These are phyloP conservation scores for Archaeoteleia sp. DNA, from an alignment of 2,888 invertebrate genomes.

Conservation along the genomic window DNA sequence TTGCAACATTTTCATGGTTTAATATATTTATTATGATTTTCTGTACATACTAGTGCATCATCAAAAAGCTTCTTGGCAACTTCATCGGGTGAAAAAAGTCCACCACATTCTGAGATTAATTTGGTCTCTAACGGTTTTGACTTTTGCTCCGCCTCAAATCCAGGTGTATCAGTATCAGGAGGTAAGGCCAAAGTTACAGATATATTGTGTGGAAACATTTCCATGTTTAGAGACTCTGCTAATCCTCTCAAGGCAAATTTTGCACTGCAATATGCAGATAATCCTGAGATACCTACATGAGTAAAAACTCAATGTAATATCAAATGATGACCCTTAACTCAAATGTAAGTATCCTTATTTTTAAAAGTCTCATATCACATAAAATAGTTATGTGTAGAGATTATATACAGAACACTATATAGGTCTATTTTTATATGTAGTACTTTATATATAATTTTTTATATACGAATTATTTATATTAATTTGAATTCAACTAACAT, in stretches of 20 bases:
- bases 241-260: constrained; percentile 97
- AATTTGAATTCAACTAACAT: too few relatives aligned
- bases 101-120: constrained; percentile 87
- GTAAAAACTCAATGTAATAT: too few relatives aligned
- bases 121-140: constrained; percentile 92
- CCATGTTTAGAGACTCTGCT: constrained; percentile 96
- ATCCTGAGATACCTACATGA: constrained; percentile 94
- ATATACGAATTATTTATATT: too few relatives aligned
- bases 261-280: constrained; percentile 91
- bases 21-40: too few relatives aligned
- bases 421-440: too few relatives aligned
- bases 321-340: too few relatives aligned
- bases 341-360: too few relatives aligned
- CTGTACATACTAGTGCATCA: constrained; percentile 87
- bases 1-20: too few relatives aligned
- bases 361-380: too few relatives aligned
- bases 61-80: constrained; percentile 87
- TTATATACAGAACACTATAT: too few relatives aligned
- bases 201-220: constrained; percentile 88
- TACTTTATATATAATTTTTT: too few relatives aligned
- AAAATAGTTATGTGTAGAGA: too few relatives aligned
- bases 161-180: constrained; percentile 97
- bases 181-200: constrained; percentile 83
- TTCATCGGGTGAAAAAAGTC: constrained; percentile 84
- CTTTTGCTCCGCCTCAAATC: constrained; percentile 90